phyloP scores from a whole-genome alignment of 2,797 vertebrate species.

The Poeciliopsis gracilis region DNA sequence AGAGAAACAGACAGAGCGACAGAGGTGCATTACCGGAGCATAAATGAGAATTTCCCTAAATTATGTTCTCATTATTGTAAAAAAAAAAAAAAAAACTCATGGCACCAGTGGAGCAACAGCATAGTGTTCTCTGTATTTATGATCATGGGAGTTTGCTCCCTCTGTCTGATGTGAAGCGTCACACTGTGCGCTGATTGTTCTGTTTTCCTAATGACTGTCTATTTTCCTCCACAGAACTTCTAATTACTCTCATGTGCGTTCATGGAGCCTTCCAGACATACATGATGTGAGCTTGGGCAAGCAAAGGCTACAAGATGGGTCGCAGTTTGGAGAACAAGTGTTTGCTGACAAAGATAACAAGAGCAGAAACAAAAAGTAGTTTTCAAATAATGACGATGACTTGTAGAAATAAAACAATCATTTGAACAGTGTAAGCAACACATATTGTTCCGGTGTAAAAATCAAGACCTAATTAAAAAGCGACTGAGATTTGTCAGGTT shows the following conservation, averaged over 20 bases:
- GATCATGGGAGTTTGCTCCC: conserved; percentile 49
- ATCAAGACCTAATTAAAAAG: background rate
- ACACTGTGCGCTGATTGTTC: conserved; percentile 52
- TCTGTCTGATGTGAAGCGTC: conserved; percentile 66
- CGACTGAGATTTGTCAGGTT: background rate
- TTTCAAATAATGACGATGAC: background rate
- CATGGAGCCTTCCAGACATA: conserved; percentile 2
- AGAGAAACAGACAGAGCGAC: background rate
- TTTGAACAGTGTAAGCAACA: background rate
- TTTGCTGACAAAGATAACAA: background rate
- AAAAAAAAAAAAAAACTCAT: conserved; percentile 17
- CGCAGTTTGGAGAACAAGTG: background rate
- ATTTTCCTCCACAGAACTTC: conserved; percentile 64
- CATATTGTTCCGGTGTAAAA: background rate
- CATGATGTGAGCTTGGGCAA: conserved; percentile 17
- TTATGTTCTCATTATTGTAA: conserved; percentile 54
- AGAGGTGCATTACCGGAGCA: conserved; percentile 14
- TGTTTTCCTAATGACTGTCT: conserved; percentile 66
- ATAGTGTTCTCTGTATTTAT: conserved; percentile 64
- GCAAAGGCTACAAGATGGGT: conserved; percentile 1
- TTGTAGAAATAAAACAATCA: background rate
- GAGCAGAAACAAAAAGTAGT: background rate
- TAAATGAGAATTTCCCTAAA: conserved; percentile 50
- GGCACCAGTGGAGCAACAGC: conserved; percentile 37
- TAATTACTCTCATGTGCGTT: conserved; percentile 64